Base-by-base conservation (phyloP, 1,140 invertebrate species). In the Chymomyza costata region DNA sequence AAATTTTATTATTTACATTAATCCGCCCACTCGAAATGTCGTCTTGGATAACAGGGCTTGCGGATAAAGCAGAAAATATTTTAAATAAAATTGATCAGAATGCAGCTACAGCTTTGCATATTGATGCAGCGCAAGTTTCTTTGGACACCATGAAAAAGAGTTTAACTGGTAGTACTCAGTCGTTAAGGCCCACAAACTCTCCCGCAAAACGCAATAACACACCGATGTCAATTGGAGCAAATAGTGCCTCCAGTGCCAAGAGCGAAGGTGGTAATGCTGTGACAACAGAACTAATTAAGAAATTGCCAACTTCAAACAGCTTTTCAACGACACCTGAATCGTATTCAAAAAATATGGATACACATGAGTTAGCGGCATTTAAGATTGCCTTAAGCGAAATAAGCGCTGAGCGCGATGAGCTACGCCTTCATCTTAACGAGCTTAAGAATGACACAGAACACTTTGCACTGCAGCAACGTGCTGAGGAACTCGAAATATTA, bases 61-160 rank as follows among this genome's bases (percentile, higher is more conserved):
- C 94, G 50, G 94, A 91, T 18, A 94, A 92, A 83, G 94, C 94
- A 25, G 94, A 95, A 85, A 90, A 92, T 83, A 89, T 95, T 25
- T 84, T 96, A 6, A 94, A 95, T 83, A 94, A 93, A 87, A 90
- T 96, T 21, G 94, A 96, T 73, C 88, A 94, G 74, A 93, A 92
- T 86, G 94, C 94, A n/a, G 94, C 93, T 0, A 90, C 89, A 11
- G 93, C 92, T 1, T 43, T 78, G 15, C 73, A 78, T 1, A 58
- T 34, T 0, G 73, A 78, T 6, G 48, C 31, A n/a, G 15, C 46
- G n/a, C n/a, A n/a, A n/a, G n/a, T n/a, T 1, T 30, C 64, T 25
- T 19, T 31, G 8, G 65, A 65, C 44, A 41, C 57, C 1, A 69
- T 78, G 65, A 69, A 69, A 10, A 65, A 49, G 28, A 78, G 65